Conservation (phyloP, 2,888 invertebrate species). For the Gari tellinella region DNA sequence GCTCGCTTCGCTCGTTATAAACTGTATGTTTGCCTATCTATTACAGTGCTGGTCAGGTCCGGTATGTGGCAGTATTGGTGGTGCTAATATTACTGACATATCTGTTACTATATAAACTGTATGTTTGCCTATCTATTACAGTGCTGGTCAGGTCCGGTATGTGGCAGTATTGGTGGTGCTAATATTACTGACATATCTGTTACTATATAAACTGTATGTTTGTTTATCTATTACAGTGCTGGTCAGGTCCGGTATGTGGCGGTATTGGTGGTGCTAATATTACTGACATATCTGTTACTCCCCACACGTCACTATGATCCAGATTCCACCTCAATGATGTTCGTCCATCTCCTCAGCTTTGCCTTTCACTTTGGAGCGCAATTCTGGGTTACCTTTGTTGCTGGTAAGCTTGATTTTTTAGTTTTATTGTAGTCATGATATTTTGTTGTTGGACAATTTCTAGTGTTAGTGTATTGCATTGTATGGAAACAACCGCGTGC, state of each 20-base stretch:
- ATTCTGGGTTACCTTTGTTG: conserved; percentile 97
- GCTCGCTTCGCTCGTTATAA: too few species aligned
- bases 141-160: too few species aligned
- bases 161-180: too few species aligned
- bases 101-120: too few species aligned
- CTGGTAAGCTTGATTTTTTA: conserved; percentile 87
- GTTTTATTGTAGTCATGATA: too few species aligned
- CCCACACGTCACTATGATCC: conserved; percentile 42
- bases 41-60: conserved; percentile 61
- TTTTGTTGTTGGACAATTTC: too few species aligned
- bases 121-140: too few species aligned
- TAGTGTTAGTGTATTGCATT: too few species aligned
- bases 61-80: conserved; percentile 54
- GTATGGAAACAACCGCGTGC: too few species aligned
- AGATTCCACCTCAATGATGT: conserved; percentile 61
- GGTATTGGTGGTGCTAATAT: conserved; percentile 51
- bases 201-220: not conserved
- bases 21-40: not conserved
- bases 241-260: conserved; percentile 60
- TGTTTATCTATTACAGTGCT: conserved; percentile 43
- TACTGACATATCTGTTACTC: conserved; percentile 51
- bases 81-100: conserved; percentile 37
- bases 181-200: too few species aligned
- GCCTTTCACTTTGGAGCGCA: conserved; percentile 94
- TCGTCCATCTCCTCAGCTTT: conserved; percentile 91